phyloP scores from a whole-genome alignment of 2,113 vertebrate species.

The Trichechus manatus region DNA sequence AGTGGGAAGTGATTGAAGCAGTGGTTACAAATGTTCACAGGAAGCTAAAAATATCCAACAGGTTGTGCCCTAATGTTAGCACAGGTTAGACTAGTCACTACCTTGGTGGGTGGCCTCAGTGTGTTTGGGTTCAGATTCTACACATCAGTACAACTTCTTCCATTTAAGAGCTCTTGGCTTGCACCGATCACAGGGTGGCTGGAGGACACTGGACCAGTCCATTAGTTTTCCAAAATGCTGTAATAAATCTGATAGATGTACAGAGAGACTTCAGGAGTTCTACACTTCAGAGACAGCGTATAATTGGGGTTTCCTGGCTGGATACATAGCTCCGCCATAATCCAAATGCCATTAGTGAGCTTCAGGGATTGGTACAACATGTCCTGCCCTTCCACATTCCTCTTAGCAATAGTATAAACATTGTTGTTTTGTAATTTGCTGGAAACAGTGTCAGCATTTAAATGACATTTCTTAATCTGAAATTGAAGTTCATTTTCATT shows the following conservation, averaged over 20 bases:
- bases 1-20: slow-evolving; percentile 73
- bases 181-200: slow-evolving; percentile 64
- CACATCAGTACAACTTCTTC: slow-evolving; percentile 85
- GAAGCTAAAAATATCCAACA: slow-evolving; percentile 87
- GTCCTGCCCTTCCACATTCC: slow-evolving; percentile 98
- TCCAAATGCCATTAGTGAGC: slow-evolving; percentile 99
- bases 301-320: slow-evolving; percentile 99
- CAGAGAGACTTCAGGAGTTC: slow-evolving; percentile 98
- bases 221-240: slow-evolving; percentile 96
- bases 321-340: slow-evolving; percentile 97
- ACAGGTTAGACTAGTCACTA: slow-evolving; percentile 88
- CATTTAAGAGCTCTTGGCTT: slow-evolving; percentile 83
- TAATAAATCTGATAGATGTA: slow-evolving; percentile 99
- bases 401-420: slow-evolving; percentile 98
- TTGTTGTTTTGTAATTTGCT: slow-evolving; percentile 99
- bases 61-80: slow-evolving; percentile 86
- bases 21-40: slow-evolving; percentile 87
- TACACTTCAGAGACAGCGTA: slow-evolving; percentile 97
- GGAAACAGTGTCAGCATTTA: slow-evolving; percentile 92
- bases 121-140: slow-evolving; percentile 84
- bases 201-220: slow-evolving; percentile 61
- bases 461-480: too few species aligned
- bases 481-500: too few species aligned
- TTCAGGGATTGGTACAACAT: slow-evolving; percentile 99
- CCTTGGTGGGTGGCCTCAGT: slow-evolving; percentile 83